These are phyloP conservation scores for Cartodere bifasciata DNA, from an alignment of 2,888 invertebrate species.

Conservation along the genomic window DNA sequence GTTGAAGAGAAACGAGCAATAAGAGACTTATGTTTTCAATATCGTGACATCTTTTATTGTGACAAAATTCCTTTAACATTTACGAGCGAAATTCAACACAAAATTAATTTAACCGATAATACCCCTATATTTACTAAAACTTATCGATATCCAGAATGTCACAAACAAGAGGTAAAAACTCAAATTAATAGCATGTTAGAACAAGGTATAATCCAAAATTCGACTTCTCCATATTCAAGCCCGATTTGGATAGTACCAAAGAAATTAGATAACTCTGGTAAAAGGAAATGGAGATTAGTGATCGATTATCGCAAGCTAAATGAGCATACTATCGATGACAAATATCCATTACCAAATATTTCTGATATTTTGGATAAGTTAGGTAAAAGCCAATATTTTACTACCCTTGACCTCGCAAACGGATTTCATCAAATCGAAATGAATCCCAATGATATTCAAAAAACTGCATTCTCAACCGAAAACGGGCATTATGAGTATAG, in stretches of 20 bases:
- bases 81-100: constrained; percentile 19
- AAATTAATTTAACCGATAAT: constrained; percentile 13
- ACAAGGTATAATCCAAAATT: constrained; percentile 24
- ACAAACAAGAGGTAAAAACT: constrained; percentile 20
- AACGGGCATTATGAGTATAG: too few relatives aligned
- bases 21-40: too few relatives aligned
- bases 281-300: too few relatives aligned
- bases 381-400: too few relatives aligned
- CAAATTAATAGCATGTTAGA: constrained; percentile 23
- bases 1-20: too few relatives aligned
- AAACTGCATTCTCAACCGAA: too few relatives aligned
- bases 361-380: constrained; percentile 16
- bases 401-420: too few relatives aligned
- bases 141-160: constrained; percentile 16
- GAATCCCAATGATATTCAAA: too few relatives aligned
- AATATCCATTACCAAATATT: constrained; percentile 16
- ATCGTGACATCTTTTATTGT: constrained; percentile 13
- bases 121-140: constrained; percentile 13
- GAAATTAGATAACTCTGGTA: constrained; percentile 12
- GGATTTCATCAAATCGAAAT: too few relatives aligned
- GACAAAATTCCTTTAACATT: constrained; percentile 13
- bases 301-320: constrained; percentile 12
- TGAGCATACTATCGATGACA: constrained; percentile 14
- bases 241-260: constrained; percentile 12
- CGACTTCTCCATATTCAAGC: constrained; percentile 25